Conservation (phyloP, 2,888 invertebrate species). For the Bellardia bayeri region DNA sequence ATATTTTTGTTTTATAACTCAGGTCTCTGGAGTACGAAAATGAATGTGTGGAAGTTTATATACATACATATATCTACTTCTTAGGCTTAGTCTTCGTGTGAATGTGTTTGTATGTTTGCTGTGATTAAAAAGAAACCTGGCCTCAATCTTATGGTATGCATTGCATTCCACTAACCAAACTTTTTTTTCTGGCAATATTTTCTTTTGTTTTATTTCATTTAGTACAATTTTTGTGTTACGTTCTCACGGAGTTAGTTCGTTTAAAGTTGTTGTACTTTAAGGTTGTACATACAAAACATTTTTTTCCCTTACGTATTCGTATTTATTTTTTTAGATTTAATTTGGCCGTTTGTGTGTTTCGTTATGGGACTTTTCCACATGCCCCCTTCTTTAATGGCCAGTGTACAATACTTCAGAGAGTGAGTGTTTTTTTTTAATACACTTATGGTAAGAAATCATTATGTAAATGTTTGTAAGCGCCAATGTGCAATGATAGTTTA, state of each 20-base stretch:
- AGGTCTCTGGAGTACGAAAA: constrained; percentile 26
- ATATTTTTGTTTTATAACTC: constrained; percentile 47
- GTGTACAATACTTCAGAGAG: constrained; percentile 12
- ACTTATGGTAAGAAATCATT: constrained; percentile 71
- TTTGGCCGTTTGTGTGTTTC: constrained; percentile 10
- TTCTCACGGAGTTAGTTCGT: constrained; percentile 68
- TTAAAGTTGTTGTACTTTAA: constrained; percentile 47
- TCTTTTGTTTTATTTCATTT: constrained; percentile 58
- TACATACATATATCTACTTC: constrained; percentile 1
- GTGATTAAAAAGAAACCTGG: constrained; percentile 72
- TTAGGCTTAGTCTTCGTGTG: constrained; percentile 20
- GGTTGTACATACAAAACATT: constrained; percentile 27
- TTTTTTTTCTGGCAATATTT: constrained; percentile 17
- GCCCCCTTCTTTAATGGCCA: constrained; percentile 27
- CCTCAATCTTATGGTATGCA: constrained; percentile 71
- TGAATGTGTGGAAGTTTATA: constrained; percentile 21
- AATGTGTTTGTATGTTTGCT: constrained; percentile 27
- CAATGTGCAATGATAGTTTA: constrained; percentile 61
- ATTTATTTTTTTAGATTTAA: constrained; percentile 10
- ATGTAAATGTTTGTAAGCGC: constrained; percentile 78
- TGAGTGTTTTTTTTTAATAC: constrained; percentile 50
- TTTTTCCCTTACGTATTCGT: background rate
- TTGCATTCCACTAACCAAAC: constrained; percentile 64
- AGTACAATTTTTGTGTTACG: constrained; percentile 62
- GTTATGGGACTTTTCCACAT: constrained; percentile 49